Evolutionary conservation across 2,113 vertebrate genomes (phyloP).

Genomic region (Solea senegalensis): DNA sequence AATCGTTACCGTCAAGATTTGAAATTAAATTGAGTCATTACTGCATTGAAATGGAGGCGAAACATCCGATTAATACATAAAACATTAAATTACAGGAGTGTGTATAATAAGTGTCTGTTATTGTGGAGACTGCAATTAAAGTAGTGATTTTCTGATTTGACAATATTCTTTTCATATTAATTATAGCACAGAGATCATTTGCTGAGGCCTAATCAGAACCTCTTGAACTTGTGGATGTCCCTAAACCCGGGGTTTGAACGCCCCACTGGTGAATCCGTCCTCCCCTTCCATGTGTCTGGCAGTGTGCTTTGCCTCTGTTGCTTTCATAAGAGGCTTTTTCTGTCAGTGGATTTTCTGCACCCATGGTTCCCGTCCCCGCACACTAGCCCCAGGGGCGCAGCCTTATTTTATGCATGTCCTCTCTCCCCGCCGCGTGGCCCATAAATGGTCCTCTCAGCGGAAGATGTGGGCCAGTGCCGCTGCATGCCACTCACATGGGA

Average conservation of each 20-base stretch:
- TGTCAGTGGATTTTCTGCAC: constrained; percentile 68
- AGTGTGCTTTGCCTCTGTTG: constrained; percentile 14
- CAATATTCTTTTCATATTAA: background rate
- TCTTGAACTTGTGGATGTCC: background rate
- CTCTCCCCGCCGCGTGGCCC: constrained; percentile 38
- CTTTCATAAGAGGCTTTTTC: constrained; percentile 66
- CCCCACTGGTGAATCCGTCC: constrained; percentile 9
- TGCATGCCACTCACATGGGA: constrained; percentile 46
- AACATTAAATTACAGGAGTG: background rate
- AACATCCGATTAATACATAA: background rate
- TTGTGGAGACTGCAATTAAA: background rate
- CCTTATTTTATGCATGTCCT: constrained; percentile 70
- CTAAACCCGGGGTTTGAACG: background rate
- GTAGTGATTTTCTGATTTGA: background rate
- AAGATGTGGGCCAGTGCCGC: constrained; percentile 42
- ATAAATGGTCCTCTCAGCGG: constrained; percentile 63
- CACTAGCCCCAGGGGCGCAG: constrained; percentile 58
- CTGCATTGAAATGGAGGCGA: background rate
- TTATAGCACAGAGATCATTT: background rate
- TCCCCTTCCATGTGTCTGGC: constrained; percentile 38
- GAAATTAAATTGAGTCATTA: background rate
- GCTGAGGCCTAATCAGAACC: background rate
- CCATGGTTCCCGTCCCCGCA: constrained; percentile 55
- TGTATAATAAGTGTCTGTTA: background rate
- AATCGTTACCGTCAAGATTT: background rate